These are phyloP conservation scores for Macrocentrus cingulum DNA, from an alignment of 1,140 invertebrate genomes.

Conservation along the genomic window DNA sequence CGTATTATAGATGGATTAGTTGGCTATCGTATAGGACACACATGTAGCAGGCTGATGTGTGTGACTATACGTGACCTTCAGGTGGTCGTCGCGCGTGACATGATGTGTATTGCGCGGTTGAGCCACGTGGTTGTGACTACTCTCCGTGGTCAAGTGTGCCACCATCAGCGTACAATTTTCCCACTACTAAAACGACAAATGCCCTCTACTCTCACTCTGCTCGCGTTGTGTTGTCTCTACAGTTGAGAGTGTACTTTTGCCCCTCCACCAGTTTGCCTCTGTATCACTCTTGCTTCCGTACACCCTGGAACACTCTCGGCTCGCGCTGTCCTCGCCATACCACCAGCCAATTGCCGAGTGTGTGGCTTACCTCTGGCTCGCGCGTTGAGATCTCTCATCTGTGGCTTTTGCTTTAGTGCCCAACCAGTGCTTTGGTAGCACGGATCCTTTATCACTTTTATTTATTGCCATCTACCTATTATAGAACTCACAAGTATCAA, in stretches of 20 bases:
- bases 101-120: too few species aligned
- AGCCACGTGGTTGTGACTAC: background rate
- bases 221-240: background rate
- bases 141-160: background rate
- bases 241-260: conserved; percentile 6
- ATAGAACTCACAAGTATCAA: too few species aligned
- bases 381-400: conserved; percentile 36
- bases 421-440: conserved; percentile 41
- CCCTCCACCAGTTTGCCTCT: conserved; percentile 22
- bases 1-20: too few species aligned
- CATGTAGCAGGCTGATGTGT: too few species aligned
- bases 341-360: conserved; percentile 36
- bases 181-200: conserved; percentile 29
- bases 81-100: too few species aligned
- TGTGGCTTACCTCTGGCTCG: conserved; percentile 41
- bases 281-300: conserved; percentile 18
- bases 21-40: too few species aligned
- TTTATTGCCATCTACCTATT: too few species aligned
- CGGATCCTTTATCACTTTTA: conserved; percentile 32
- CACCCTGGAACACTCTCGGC: conserved; percentile 16
- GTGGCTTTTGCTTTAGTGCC: conserved; percentile 43
- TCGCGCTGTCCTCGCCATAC: conserved; percentile 28
- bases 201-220: conserved; percentile 7
- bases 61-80: too few species aligned
- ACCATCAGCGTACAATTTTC: conserved; percentile 23